phyloP scores from a whole-genome alignment of 2,113 vertebrate genomes.

The Sylvietta virens region DNA sequence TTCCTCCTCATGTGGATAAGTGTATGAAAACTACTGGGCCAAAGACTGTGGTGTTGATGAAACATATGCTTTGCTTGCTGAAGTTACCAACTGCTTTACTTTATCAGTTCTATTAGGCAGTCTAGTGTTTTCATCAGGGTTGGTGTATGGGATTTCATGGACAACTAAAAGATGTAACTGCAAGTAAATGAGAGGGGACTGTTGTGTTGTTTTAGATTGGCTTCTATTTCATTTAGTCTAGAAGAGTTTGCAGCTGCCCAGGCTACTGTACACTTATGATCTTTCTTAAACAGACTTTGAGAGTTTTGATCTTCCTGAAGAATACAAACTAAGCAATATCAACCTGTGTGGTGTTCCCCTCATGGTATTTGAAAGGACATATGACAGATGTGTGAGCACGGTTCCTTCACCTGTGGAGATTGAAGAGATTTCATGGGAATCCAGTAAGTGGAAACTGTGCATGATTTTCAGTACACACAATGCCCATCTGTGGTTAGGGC shows the following conservation, averaged over 20 bases:
- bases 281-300: conserved; percentile 69
- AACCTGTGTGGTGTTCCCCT: conserved; percentile 71
- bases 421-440: conserved; percentile 38
- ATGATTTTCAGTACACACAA: not conserved
- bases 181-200: not conserved
- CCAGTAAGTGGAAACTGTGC: conserved; percentile 48
- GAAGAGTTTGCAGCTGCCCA: not conserved
- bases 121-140: not conserved
- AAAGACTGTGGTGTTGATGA: not conserved
- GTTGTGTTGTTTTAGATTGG: not conserved
- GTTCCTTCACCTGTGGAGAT: conserved; percentile 53
- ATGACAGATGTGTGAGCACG: conserved; percentile 22
- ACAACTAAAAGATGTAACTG: not conserved
- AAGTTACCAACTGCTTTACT: not conserved
- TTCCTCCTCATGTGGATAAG: not conserved
- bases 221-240: not conserved
- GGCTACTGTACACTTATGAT: not conserved
- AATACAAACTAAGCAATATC: conserved; percentile 65
- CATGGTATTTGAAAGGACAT: conserved; percentile 43
- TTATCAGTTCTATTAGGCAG: not conserved
- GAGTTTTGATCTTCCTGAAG: conserved; percentile 74
- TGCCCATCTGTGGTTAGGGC: not conserved
- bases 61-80: not conserved
- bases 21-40: not conserved
- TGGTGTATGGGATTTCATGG: not conserved